These are phyloP conservation scores for Sympetrum striolatum DNA, from an alignment of 2,888 invertebrate genomes.

Conservation along the genomic window DNA sequence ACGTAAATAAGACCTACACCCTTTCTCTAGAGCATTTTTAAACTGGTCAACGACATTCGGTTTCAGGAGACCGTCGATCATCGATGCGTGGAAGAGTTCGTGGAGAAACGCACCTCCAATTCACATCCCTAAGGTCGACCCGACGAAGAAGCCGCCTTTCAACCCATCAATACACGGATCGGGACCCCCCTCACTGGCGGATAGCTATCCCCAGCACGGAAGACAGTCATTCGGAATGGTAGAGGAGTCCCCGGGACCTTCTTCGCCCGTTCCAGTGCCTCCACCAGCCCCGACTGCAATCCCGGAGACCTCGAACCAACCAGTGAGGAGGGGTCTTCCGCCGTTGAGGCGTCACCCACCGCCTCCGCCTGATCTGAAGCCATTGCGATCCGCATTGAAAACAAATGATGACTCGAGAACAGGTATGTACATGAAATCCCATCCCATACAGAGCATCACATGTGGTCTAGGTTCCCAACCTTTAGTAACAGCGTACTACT, in stretches of 20 bases:
- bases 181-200: neutral
- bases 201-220: neutral
- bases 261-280: neutral
- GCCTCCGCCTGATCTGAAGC: slow-evolving; percentile 6
- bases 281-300: neutral
- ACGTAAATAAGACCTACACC: too few species aligned
- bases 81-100: slow-evolving; percentile 12
- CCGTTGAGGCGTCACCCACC: neutral
- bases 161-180: neutral
- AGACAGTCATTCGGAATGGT: too few species aligned
- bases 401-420: neutral
- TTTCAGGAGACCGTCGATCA: neutral
- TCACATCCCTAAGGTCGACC: neutral
- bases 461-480: too few species aligned
- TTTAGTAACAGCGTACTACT: too few species aligned
- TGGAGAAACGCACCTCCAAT: neutral
- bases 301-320: neutral
- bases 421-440: neutral
- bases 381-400: neutral
- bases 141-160: neutral
- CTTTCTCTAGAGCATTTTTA: too few species aligned
- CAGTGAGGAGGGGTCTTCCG: neutral
- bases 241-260: neutral
- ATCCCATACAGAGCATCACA: too few species aligned
- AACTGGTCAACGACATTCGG: too few species aligned